Percentiles rank a stretch among this genome's conserved stretches.
phyloP scores from a whole-genome alignment of 2,888 invertebrate species.

The Cephalotes varians region DNA sequence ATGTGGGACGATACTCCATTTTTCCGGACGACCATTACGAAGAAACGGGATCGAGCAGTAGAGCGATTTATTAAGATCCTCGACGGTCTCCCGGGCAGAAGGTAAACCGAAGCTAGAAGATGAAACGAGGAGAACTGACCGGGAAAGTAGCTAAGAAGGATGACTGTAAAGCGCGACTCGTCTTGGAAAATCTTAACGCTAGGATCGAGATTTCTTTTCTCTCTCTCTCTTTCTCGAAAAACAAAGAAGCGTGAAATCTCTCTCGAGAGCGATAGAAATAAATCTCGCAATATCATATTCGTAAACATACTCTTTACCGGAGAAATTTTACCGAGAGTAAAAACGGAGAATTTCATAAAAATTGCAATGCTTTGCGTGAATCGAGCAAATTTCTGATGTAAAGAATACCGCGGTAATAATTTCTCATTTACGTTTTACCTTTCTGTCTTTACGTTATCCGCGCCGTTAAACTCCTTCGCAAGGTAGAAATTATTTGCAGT shows the following conservation, averaged over 20 bases:
- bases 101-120: constrained; percentile 49
- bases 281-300: constrained; percentile 55
- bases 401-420: constrained; percentile 26
- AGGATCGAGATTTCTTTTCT: constrained; percentile 40
- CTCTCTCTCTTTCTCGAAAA: neutral
- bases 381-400: constrained; percentile 5
- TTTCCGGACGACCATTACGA: constrained; percentile 53
- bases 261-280: constrained; percentile 40
- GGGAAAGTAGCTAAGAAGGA: constrained; percentile 50
- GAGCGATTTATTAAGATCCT: constrained; percentile 71
- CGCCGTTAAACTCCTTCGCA: neutral
- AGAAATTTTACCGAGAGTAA: constrained; percentile 11
- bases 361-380: constrained; percentile 19
- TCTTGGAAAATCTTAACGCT: constrained; percentile 59
- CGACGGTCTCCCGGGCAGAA: constrained; percentile 63
- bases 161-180: constrained; percentile 61
- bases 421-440: constrained; percentile 13
- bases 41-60: constrained; percentile 56
- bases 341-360: constrained; percentile 1
- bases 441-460: neutral
- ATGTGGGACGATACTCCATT: constrained; percentile 62
- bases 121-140: constrained; percentile 22
- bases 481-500: constrained; percentile 22
- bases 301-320: constrained; percentile 48
- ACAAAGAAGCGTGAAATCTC: constrained; percentile 56